A percentile compares a stretch with the other conserved stretches of the same genome.
Evolutionary conservation across 2,113 vertebrate species (phyloP).

Genomic region (Sigmodon hispidus): DNA sequence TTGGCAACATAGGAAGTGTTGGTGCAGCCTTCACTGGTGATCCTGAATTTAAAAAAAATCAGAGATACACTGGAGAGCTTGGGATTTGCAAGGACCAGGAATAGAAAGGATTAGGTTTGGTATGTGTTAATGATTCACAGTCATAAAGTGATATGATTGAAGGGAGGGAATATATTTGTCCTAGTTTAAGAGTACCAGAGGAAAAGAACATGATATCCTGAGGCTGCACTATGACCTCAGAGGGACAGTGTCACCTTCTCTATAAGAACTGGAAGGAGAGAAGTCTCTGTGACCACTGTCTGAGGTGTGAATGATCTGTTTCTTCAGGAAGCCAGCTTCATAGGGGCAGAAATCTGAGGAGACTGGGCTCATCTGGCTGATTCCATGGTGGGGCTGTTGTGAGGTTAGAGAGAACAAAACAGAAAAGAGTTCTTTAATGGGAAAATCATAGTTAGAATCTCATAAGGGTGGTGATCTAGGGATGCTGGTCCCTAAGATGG

Average conservation of each 20-base stretch:
- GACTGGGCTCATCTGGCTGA: neutral
- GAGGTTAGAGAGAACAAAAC: no score
- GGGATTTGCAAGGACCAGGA: neutral
- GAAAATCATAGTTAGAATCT: neutral
- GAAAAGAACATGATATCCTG: neutral
- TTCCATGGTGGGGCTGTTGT: neutral
- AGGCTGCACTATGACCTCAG: neutral
- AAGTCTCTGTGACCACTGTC: neutral
- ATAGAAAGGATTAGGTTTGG: neutral
- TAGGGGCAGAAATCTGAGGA: neutral
- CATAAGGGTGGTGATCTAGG: neutral
- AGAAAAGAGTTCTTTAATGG: neutral
- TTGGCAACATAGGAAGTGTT: no score
- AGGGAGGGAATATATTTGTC: neutral
- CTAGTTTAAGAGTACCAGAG: no score
- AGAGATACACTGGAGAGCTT: neutral
- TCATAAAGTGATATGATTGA: neutral
- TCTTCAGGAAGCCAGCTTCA: neutral
- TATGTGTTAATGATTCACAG: neutral
- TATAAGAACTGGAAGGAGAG: no score
- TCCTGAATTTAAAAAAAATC: neutral
- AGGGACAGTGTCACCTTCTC: neutral
- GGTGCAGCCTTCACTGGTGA: neutral
- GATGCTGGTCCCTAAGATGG: accelerated
- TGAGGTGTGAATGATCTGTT: neutral